Percentiles rank a stretch among this genome's conserved stretches.
Evolutionary conservation across 2,888 invertebrate genomes (phyloP).

Genomic region (Mayetiola destructor): DNA sequence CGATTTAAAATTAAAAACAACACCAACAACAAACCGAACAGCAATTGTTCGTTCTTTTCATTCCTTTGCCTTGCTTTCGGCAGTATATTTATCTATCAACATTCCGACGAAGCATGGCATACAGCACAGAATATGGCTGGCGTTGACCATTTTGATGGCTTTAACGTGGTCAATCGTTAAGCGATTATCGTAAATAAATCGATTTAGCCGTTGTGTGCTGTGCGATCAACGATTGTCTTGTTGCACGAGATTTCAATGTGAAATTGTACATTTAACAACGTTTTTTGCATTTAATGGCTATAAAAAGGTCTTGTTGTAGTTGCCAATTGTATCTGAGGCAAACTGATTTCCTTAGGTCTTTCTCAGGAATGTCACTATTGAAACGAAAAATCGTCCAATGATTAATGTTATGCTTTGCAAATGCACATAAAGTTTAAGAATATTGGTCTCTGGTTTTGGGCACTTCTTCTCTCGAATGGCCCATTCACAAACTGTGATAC

Average conservation of each 20-base stretch:
- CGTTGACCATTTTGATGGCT: no score
- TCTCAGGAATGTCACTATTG: conserved; percentile 9
- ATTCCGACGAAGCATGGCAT: no score
- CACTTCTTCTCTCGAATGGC: no score
- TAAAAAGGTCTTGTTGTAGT: no score
- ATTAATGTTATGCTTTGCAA: conserved; percentile 10
- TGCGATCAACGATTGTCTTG: conserved; percentile 10
- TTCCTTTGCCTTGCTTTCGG: no score
- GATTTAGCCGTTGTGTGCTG: conserved; percentile 8
- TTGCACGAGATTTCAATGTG: background rate
- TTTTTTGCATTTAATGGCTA: background rate
- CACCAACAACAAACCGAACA: no score
- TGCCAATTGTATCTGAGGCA: background rate
- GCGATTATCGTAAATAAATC: conserved; percentile 11
- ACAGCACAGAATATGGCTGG: no score
- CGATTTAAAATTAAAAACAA: no score
- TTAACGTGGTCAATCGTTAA: conserved; percentile 10
- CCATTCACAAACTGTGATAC: conserved; percentile 8
- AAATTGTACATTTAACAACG: background rate
- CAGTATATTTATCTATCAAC: no score
- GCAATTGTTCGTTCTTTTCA: no score
- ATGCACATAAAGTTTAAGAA: conserved; percentile 8
- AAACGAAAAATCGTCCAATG: conserved; percentile 12
- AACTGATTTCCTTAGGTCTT: no score
- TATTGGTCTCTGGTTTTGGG: background rate